Conservation (phyloP, 2,888 invertebrate species). For the Pseudeuparius sepicola region DNA sequence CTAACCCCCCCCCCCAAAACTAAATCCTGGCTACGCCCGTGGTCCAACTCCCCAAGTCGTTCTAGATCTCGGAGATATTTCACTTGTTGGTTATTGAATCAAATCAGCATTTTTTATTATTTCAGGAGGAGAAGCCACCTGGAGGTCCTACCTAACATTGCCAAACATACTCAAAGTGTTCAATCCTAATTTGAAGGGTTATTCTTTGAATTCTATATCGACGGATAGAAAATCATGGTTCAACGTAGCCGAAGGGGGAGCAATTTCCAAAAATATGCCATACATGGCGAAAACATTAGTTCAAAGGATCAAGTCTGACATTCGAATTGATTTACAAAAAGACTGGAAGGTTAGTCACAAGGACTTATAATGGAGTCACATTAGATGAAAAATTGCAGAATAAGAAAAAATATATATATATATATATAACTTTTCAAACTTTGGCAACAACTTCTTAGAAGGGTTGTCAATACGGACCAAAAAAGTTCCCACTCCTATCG, state of each 20-base stretch:
- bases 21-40: too few relatives aligned
- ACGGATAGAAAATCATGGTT: conserved; percentile 41
- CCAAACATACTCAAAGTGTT: conserved; percentile 54
- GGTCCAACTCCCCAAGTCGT: too few relatives aligned
- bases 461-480: too few relatives aligned
- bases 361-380: conserved; percentile 1
- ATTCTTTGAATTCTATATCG: conserved; percentile 42
- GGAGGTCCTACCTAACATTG: conserved; percentile 45
- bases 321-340: conserved; percentile 43
- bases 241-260: conserved; percentile 50
- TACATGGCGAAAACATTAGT: conserved; percentile 47
- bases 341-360: conserved; percentile 50
- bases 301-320: conserved; percentile 43
- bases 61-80: too few relatives aligned
- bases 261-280: conserved; percentile 47
- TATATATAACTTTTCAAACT: too few relatives aligned
- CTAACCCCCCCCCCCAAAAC: too few relatives aligned
- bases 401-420: too few relatives aligned
- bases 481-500: too few relatives aligned
- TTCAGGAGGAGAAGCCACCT: conserved; percentile 44
- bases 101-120: conserved; percentile 8
- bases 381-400: too few relatives aligned
- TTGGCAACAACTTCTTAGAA: too few relatives aligned
- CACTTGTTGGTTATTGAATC: conserved; percentile 3
- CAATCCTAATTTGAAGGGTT: conserved; percentile 54